These are phyloP conservation scores for Columbina picui DNA, from an alignment of 2,113 vertebrate species.

Conservation along the genomic window DNA sequence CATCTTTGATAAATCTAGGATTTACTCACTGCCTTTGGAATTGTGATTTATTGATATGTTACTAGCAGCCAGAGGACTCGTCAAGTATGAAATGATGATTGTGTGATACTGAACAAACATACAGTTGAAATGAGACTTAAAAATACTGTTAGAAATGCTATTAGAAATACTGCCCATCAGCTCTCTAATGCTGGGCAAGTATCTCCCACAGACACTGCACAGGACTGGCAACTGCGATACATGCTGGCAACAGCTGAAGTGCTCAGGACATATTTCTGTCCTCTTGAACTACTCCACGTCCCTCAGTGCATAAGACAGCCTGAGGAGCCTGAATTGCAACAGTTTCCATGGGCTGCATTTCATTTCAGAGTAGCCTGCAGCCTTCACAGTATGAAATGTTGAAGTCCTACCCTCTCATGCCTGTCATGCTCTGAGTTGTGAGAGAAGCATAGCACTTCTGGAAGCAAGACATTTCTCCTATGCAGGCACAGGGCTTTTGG, in stretches of 20 bases:
- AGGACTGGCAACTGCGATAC: background rate
- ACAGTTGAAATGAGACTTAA: conserved; percentile 8
- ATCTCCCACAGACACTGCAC: background rate
- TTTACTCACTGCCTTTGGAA: background rate
- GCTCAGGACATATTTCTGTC: background rate
- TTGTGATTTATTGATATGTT: background rate
- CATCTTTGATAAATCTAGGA: background rate
- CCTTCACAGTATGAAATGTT: background rate
- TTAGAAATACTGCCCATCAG: background rate
- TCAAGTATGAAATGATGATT: background rate
- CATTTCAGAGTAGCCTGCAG: background rate
- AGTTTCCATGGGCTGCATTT: background rate
- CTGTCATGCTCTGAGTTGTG: background rate
- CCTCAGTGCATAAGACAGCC: background rate
- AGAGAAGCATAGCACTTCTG: background rate
- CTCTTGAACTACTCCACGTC: background rate
- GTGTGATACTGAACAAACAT: background rate
- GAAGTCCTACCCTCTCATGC: background rate
- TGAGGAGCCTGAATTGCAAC: background rate
- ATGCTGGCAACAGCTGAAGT: background rate
- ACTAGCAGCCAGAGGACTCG: background rate
- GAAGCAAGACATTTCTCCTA: background rate
- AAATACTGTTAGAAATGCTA: background rate
- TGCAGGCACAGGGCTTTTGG: background rate
- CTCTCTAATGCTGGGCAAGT: background rate